Evolutionary conservation across 2,113 vertebrate species (phyloP), one percentile per base, ranked within the genome.

Genomic region (Brienomyrus brachyistius): DNA sequence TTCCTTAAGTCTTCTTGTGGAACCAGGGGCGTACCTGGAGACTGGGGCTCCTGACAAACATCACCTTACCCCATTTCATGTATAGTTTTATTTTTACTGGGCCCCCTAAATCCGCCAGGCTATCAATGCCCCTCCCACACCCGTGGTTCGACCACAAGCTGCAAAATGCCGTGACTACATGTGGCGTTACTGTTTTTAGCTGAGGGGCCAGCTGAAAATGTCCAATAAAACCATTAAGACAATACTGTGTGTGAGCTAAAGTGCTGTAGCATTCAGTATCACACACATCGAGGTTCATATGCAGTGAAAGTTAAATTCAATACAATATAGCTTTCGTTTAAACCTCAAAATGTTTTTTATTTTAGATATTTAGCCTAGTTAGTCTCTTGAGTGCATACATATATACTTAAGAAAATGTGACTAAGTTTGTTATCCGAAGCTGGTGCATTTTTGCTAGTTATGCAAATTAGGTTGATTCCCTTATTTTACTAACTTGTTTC

Each of bases 381-480:
- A 27, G n/a, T 27, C 9, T 66, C 3, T 66, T 27, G 23, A 66
- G 3, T n/a, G n/a, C n/a, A 11, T 27, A 27, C n/a, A 66, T 0
- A 40, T 77, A 84, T 84, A n/a, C 21, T 48, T 2, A 84, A 48
- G 40, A n/a, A 84, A 23, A 84, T 84, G 77, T 43, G 17, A 84
- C 8, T 48, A 9, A 47, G 45, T 45, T 48, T 51, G 47, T 86
- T 15, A 27, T n/a, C 83, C 1, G 4, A 50, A 48, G 17, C 8
- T 87, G 70, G 13, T 4, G 19, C 27, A 31, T 54, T 35, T 87
- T 31, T 56, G 15, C 86, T 52, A 19, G 52, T 19, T 89, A 91
- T 80, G 83, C 62, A 87, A 80, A 91, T 87, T 91, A 66, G 90
- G 90, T 77, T 56, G 9, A 56, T 89, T 87, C 90, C 88, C 83